These are phyloP conservation scores for Chymomyza fuscimana DNA, from an alignment of 2,888 invertebrate genomes.

Conservation along the genomic window DNA sequence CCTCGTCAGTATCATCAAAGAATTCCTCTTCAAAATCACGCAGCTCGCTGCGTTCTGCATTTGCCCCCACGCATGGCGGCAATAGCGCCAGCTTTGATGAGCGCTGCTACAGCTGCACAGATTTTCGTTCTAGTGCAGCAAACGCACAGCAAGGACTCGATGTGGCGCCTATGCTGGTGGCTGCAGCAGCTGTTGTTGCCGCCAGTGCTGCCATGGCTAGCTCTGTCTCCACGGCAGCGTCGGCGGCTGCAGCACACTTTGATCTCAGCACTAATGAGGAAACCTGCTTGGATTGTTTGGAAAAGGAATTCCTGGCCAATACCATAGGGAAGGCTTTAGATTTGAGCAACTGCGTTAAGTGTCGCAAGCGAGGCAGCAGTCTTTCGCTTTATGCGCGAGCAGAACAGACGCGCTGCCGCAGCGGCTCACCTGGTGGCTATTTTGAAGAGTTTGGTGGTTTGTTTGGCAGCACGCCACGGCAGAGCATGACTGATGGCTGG, in stretches of 20 bases:
- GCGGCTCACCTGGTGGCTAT: constrained; percentile 60
- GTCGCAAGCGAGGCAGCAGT: constrained; percentile 67
- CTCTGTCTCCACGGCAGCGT: constrained; percentile 21
- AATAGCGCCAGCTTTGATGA: constrained; percentile 71
- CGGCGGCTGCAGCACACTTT: constrained; percentile 37
- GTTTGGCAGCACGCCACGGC: constrained; percentile 41
- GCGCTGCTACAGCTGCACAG: constrained; percentile 74
- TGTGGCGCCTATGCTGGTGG: constrained; percentile 55
- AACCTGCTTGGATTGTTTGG: constrained; percentile 78
- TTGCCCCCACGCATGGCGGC: constrained; percentile 38
- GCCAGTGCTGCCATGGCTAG: constrained; percentile 46
- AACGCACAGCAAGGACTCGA: constrained; percentile 30
- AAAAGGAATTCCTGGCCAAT: constrained; percentile 78
- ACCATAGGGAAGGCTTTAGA: constrained; percentile 77
- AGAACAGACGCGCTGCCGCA: constrained; percentile 61
- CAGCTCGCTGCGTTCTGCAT: constrained; percentile 61
- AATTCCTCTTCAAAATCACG: constrained; percentile 70
- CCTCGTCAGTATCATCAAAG: constrained; percentile 65
- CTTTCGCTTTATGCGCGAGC: constrained; percentile 59
- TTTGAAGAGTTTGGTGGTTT: constrained; percentile 51
- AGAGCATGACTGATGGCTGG: constrained; percentile 19
- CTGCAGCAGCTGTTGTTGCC: constrained; percentile 54
- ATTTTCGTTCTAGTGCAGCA: constrained; percentile 62
- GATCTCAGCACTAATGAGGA: constrained; percentile 74
- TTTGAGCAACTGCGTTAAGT: constrained; percentile 73